These are phyloP conservation scores for Acipenser oxyrinchus DNA, from an alignment of 2,797 vertebrate species.

Conservation along the genomic window DNA sequence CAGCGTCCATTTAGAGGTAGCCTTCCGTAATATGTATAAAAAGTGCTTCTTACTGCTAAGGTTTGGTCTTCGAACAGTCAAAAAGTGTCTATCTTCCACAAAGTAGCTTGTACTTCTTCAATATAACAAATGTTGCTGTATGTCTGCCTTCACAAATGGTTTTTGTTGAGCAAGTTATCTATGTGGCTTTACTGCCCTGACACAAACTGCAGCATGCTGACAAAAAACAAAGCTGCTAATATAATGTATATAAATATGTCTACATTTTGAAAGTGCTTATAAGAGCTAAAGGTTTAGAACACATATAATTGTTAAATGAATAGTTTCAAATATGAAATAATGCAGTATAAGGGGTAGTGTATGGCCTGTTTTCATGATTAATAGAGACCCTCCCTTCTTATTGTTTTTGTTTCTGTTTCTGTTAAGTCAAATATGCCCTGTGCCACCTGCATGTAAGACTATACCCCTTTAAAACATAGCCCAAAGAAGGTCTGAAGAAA, in stretches of 20 bases:
- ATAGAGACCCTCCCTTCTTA: not conserved
- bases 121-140: slow-evolving; percentile 10
- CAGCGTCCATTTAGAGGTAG: slow-evolving; percentile 17
- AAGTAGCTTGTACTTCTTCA: slow-evolving; percentile 6
- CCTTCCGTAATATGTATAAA: slow-evolving; percentile 22
- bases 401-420: slow-evolving; percentile 17
- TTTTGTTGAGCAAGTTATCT: slow-evolving; percentile 5
- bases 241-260: slow-evolving; percentile 13
- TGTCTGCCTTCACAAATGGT: not conserved
- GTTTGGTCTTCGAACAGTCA: slow-evolving; percentile 51
- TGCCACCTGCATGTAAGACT: slow-evolving; percentile 18
- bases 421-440: slow-evolving; percentile 21
- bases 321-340: slow-evolving; percentile 12
- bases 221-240: slow-evolving; percentile 12
- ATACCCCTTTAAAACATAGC: slow-evolving; percentile 44
- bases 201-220: slow-evolving; percentile 10
- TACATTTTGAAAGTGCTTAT: slow-evolving; percentile 22
- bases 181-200: slow-evolving; percentile 1
- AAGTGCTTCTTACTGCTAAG: slow-evolving; percentile 57
- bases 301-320: not conserved
- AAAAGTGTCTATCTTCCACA: slow-evolving; percentile 6
- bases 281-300: slow-evolving; percentile 12
- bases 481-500: slow-evolving; percentile 61
- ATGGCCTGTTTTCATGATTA: not conserved
- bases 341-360: slow-evolving; percentile 1